phyloP scores from a whole-genome alignment of 92 coral and sea anemone genomes.

The Porites evermanni region DNA sequence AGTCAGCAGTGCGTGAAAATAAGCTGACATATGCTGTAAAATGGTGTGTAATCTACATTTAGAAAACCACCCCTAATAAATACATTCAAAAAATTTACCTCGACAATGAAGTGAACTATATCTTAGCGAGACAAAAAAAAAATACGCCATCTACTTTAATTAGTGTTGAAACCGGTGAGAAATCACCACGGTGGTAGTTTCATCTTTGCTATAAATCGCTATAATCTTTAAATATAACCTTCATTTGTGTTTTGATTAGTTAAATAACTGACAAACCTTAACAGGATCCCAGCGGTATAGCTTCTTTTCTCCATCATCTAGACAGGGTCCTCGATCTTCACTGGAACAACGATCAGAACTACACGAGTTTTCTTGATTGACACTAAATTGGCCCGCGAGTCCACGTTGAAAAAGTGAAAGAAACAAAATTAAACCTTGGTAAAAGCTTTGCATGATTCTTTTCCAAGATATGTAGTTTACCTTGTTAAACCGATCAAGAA shows the following conservation, averaged over 20 bases:
- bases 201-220: neutral
- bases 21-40: no score
- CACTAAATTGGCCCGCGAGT: slow-evolving; percentile 1
- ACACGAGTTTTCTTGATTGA: slow-evolving; percentile 36
- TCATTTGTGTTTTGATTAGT: neutral
- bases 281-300: slow-evolving; percentile 97
- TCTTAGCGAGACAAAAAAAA: no score
- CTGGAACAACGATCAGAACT: slow-evolving; percentile 20
- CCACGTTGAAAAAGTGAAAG: slow-evolving; percentile 11
- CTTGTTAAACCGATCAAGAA: neutral
- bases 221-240: neutral
- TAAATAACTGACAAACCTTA: slow-evolving; percentile 57
- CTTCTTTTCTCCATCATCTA: slow-evolving; percentile 54
- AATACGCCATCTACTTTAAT: no score
- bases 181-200: no score
- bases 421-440: neutral
- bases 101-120: no score
- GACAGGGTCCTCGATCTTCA: slow-evolving; percentile 69
- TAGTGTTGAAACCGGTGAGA: no score
- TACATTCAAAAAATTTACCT: no score
- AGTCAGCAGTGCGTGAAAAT: no score
- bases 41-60: no score
- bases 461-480: neutral
- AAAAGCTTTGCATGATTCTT: slow-evolving; percentile 9
- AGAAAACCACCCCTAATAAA: no score